phyloP scores from a whole-genome alignment of 2,113 vertebrate genomes.

The Ciconia maguari region DNA sequence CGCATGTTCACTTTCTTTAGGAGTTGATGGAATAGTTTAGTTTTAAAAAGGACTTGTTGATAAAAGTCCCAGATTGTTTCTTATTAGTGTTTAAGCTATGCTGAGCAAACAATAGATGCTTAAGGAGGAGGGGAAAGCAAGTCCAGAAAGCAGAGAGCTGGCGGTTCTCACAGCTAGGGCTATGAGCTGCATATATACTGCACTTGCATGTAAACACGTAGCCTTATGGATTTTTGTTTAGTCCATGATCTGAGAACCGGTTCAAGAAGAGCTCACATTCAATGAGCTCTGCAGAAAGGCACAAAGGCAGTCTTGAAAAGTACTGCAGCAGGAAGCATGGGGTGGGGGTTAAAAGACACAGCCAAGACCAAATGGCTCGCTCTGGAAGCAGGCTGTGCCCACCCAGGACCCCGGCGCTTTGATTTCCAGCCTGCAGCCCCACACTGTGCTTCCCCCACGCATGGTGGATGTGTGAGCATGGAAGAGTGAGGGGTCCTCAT shows the following conservation, averaged over 20 bases:
- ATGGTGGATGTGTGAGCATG: accelerated
- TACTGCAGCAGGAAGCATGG: background rate
- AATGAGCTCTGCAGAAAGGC: background rate
- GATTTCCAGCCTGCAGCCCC: background rate
- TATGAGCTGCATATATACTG: accelerated
- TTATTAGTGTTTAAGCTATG: background rate
- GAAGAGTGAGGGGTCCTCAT: background rate
- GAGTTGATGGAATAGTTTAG: background rate
- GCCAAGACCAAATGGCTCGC: background rate
- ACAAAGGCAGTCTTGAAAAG: background rate
- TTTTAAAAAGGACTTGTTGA: background rate
- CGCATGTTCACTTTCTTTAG: background rate
- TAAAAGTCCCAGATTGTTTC: background rate
- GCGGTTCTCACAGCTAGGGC: background rate
- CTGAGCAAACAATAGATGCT: background rate
- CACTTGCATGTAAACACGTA: background rate
- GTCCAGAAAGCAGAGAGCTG: background rate
- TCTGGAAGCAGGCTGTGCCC: background rate
- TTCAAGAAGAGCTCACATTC: background rate
- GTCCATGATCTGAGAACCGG: accelerated
- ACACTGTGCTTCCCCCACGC: accelerated
- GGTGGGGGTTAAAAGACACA: background rate
- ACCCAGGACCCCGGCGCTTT: accelerated
- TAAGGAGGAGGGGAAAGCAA: background rate
- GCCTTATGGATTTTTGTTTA: background rate